Conservation (phyloP, 1,140 invertebrate genomes). For the Zaprionus ghesquierei region DNA sequence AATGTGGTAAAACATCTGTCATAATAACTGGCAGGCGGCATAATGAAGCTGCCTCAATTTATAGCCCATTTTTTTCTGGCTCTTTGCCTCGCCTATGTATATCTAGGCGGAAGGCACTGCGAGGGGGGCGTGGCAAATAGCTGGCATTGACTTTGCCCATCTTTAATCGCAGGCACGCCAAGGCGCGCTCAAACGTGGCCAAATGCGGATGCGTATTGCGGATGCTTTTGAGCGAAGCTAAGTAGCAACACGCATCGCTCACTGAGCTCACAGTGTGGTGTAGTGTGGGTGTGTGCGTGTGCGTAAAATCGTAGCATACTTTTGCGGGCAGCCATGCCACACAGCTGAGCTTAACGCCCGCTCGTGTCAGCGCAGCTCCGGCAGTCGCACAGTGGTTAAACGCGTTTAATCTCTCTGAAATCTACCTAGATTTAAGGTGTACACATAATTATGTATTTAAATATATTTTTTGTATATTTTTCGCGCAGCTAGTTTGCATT, state of each 20-base stretch:
- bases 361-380: not conserved
- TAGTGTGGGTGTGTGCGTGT: not conserved
- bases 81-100: constrained; percentile 11
- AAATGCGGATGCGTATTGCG: not conserved
- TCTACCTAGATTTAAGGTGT: too few relatives aligned
- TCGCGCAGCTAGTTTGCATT: not conserved
- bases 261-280: not conserved
- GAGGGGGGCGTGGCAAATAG: not conserved
- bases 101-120: not conserved
- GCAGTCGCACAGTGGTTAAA: not conserved
- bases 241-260: constrained; percentile 3
- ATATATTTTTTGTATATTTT: not conserved
- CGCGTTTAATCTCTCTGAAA: too few relatives aligned
- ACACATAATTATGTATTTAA: not conserved
- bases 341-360: constrained; percentile 22
- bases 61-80: constrained; percentile 14
- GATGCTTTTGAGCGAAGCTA: not conserved
- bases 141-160: not conserved
- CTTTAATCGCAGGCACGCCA: not conserved
- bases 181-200: not conserved
- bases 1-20: constrained; percentile 20
- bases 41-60: constrained; percentile 19
- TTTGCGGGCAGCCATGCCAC: constrained; percentile 39
- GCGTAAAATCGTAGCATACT: constrained; percentile 41
- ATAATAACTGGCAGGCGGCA: constrained; percentile 8